These are phyloP conservation scores for Drosophila borealis DNA, from an alignment of 2,888 invertebrate species.

Conservation along the genomic window DNA sequence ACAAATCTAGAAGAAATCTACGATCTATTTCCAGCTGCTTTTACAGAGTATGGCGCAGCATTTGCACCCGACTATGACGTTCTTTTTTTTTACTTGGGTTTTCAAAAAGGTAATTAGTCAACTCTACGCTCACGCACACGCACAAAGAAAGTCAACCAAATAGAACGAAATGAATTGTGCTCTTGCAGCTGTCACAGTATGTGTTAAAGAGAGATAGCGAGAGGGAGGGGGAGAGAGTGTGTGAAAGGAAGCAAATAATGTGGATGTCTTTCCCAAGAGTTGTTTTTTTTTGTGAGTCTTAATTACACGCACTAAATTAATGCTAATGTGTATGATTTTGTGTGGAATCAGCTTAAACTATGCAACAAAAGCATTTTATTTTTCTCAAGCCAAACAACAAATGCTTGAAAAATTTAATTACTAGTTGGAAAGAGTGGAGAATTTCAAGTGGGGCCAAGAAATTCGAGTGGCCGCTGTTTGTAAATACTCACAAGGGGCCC, in stretches of 20 bases:
- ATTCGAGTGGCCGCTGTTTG: conserved; percentile 40
- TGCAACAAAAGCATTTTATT: conserved; percentile 25
- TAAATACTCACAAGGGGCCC: conserved; percentile 17
- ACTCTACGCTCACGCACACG: conserved; percentile 46
- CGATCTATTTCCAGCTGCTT: too few species aligned
- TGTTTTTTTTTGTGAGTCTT: conserved; percentile 29
- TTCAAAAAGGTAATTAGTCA: conserved; percentile 63
- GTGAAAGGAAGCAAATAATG: conserved; percentile 5
- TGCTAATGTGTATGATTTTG: conserved; percentile 60
- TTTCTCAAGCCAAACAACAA: conserved; percentile 15
- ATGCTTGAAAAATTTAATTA: conserved; percentile 49
- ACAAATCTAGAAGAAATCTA: too few species aligned
- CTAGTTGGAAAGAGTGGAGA: conserved; percentile 9
- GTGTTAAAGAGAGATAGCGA: conserved; percentile 10
- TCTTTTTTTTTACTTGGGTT: conserved; percentile 15
- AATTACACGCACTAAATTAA: conserved; percentile 64
- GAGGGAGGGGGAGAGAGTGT: not conserved
- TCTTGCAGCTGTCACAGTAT: conserved; percentile 47
- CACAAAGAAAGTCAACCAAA: conserved; percentile 54
- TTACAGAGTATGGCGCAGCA: conserved; percentile 6
- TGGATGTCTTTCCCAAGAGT: conserved; percentile 27
- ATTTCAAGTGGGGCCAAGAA: conserved; percentile 32
- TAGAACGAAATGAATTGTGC: conserved; percentile 59
- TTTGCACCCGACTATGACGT: conserved; percentile 9
- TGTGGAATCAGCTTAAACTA: conserved; percentile 23